Evolutionary conservation across 2,888 invertebrate species (phyloP), one percentile per base, ranked within the genome.

Genomic region (Tenthredo livida): DNA sequence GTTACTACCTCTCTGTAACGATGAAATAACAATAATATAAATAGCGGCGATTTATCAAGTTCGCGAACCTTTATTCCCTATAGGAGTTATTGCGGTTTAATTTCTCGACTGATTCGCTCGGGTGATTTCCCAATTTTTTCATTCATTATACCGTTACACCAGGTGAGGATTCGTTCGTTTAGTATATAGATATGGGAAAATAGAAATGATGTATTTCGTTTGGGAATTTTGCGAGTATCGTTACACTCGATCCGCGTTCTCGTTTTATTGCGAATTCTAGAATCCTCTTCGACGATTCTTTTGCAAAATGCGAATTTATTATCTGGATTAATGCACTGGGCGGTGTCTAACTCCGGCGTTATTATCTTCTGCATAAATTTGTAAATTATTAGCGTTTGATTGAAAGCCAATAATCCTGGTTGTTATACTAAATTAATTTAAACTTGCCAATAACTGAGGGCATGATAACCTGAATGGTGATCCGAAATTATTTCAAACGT

Each of bases 321-420:
- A 47, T 25, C 37, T 3, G 54, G 29, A 50, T 77, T n/a, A 54
- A 50, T 33, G 17, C 17, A 10, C 15, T 25, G 7, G 37, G n/a
- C 21, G 21, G 40, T 80, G n/a, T 61, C 80, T 40, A 61, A 80
- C 80, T 80, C 43, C 47, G 37, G 58, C 40, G 40, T 61, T 61
- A 80, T 80, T 61, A 80, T 37, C 61, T 61, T 61, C 61, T n/a
- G 80, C 80, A 61, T 61, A 80, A 80, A 80, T 80, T 80, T 80
- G 61, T 61, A 21, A 80, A 61, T 61, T 80, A 80, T 80, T 80
- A 80, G 37, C 25, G 25, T 61, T 80, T 80, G 80, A 80, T 80
- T 80, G 80, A 80, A 80, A 80, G 37, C 80, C 80, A 80, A 80
- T 80, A 80, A 80, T 80, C 61, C 58, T 37, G 80, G 61, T 80